Conservation (phyloP, 2,113 vertebrate species). For the Psittacula cyanocephala region DNA sequence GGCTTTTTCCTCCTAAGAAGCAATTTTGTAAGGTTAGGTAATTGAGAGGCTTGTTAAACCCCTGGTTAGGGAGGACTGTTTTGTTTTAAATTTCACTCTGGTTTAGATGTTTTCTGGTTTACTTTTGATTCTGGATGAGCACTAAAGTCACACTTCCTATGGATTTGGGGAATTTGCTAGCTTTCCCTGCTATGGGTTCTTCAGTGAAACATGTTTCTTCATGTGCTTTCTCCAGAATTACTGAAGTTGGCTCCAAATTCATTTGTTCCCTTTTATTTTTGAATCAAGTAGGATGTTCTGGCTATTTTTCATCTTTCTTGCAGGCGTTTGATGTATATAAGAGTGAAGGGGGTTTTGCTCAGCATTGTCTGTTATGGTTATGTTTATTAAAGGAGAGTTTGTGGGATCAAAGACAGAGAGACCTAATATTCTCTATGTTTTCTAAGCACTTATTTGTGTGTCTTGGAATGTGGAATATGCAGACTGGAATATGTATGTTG, state of each 20-base stretch:
- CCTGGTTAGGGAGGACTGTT: not conserved
- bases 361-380: not conserved
- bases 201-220: not conserved
- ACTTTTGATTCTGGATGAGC: not conserved
- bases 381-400: not conserved
- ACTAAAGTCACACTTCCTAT: not conserved
- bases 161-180: not conserved
- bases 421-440: not conserved
- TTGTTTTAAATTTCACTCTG: not conserved
- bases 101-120: not conserved
- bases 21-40: not conserved
- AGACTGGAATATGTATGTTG: not conserved
- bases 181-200: not conserved
- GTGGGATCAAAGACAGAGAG: not conserved
- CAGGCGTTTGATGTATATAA: not conserved
- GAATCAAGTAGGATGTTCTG: not conserved
- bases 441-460: not conserved
- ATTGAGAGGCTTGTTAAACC: not conserved
- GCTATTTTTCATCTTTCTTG: not conserved
- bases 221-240: not conserved
- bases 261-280: not conserved
- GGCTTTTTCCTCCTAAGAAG: not conserved
- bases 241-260: not conserved
- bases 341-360: not conserved
- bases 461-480: not conserved